Percentiles rank a stretch among this genome's conserved stretches.
phyloP scores from a whole-genome alignment of 2,888 invertebrate species.

The Lasioglossum calceatum region DNA sequence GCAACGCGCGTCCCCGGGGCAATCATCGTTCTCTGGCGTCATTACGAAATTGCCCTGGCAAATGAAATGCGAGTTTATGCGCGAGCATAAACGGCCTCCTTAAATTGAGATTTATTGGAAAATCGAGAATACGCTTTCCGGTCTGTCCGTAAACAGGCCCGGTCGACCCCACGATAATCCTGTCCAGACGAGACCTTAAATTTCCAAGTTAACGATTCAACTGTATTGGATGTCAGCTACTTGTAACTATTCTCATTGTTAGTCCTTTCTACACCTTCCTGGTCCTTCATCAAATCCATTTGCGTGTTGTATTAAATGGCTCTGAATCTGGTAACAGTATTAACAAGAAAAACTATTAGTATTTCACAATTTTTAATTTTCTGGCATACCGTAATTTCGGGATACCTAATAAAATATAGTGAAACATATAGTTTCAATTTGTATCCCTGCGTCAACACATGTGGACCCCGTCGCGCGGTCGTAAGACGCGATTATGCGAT shows the following conservation, averaged over 20 bases:
- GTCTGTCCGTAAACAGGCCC: not conserved
- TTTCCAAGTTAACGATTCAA: not conserved
- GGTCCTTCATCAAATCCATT: too few relatives aligned
- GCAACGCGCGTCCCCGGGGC: slow-evolving; percentile 73
- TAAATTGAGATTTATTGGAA: slow-evolving; percentile 82
- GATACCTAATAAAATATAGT: too few relatives aligned
- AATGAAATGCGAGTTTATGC: slow-evolving; percentile 78
- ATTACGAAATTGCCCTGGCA: slow-evolving; percentile 81
- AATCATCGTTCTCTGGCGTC: slow-evolving; percentile 78
- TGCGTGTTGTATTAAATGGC: too few relatives aligned
- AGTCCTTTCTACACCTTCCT: too few relatives aligned
- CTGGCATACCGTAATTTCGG: too few relatives aligned
- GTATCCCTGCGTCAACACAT: not conserved
- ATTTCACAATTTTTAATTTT: too few relatives aligned
- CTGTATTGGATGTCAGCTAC: not conserved
- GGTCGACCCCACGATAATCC: not conserved
- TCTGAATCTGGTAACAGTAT: too few relatives aligned
- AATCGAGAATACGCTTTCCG: slow-evolving; percentile 71
- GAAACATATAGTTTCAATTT: too few relatives aligned
- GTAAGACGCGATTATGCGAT: not conserved
- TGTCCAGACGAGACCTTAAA: not conserved
- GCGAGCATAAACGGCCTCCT: slow-evolving; percentile 56
- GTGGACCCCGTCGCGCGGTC: not conserved
- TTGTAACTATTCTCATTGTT: not conserved
- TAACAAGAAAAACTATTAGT: too few relatives aligned